Evolutionary conservation across 2,888 invertebrate species (phyloP).

Genomic region (Brachyptera putata): DNA sequence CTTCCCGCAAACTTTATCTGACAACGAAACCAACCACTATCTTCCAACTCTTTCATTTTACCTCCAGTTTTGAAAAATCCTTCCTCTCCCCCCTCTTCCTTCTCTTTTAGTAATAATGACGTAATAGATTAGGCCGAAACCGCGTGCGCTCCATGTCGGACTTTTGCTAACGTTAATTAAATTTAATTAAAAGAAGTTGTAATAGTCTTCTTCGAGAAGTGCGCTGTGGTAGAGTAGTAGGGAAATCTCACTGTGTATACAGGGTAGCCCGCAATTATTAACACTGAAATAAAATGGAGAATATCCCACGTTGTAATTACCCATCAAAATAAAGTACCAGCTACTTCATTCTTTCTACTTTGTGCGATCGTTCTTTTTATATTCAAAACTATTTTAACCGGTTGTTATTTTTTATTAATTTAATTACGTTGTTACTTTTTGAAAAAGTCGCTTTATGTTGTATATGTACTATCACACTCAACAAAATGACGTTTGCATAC

Average conservation of each 20-base stretch:
- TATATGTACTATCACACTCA: no score
- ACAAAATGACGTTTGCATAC: no score
- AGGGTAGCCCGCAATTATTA: slow-evolving; percentile 25
- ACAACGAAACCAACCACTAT: slow-evolving; percentile 30
- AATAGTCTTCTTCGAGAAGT: slow-evolving; percentile 28
- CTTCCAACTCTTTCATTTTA: slow-evolving; percentile 22
- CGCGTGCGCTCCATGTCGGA: slow-evolving; percentile 45
- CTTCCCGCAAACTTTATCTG: slow-evolving; percentile 14
- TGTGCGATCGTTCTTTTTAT: not conserved
- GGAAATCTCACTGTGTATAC: slow-evolving; percentile 23
- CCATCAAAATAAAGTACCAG: slow-evolving; percentile 1
- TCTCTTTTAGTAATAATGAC: slow-evolving; percentile 40
- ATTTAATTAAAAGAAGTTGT: slow-evolving; percentile 50
- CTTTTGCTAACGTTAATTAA: slow-evolving; percentile 50
- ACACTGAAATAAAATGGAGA: slow-evolving; percentile 20
- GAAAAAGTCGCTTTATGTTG: no score
- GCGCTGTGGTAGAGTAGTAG: slow-evolving; percentile 23
- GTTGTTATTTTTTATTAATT: no score
- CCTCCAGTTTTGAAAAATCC: slow-evolving; percentile 19
- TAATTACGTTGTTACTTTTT: no score
- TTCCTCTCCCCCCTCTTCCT: not conserved
- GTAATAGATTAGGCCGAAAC: slow-evolving; percentile 42
- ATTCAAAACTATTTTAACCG: no score
- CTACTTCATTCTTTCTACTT: not conserved
- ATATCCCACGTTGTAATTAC: slow-evolving; percentile 24